Conservation (phyloP, 2,888 invertebrate species). For the Drosophila kambysellisi region DNA sequence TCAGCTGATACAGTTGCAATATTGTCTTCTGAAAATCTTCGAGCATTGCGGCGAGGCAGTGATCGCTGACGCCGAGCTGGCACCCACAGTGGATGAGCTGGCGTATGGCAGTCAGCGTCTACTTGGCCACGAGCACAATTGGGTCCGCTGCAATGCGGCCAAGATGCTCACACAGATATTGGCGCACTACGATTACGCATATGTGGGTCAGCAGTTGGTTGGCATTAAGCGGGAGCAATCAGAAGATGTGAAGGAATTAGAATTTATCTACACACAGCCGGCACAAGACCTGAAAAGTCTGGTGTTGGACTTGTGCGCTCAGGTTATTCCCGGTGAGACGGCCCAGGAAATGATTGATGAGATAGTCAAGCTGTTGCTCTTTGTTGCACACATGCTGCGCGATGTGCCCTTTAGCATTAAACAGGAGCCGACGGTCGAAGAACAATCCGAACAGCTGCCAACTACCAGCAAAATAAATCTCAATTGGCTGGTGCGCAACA, state of each 20-base stretch:
- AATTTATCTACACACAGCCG: slow-evolving; percentile 88
- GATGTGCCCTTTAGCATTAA: slow-evolving; percentile 84
- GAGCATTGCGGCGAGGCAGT: slow-evolving; percentile 88
- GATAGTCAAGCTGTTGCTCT: slow-evolving; percentile 89
- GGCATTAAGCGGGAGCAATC: slow-evolving; percentile 58
- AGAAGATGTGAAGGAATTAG: slow-evolving; percentile 72
- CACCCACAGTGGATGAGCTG: slow-evolving; percentile 86
- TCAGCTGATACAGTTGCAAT: slow-evolving; percentile 90
- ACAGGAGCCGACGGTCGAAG: slow-evolving; percentile 41
- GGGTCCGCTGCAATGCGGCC: slow-evolving; percentile 92
- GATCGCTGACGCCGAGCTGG: slow-evolving; percentile 80
- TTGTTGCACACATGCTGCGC: slow-evolving; percentile 89
- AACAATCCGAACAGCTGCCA: slow-evolving; percentile 69
- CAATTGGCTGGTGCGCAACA: slow-evolving; percentile 90
- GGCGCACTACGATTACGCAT: slow-evolving; percentile 87
- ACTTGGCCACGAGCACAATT: slow-evolving; percentile 92
- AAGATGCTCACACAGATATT: slow-evolving; percentile 92
- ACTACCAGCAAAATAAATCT: slow-evolving; percentile 87
- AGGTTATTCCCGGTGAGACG: slow-evolving; percentile 89
- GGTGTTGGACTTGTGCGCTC: slow-evolving; percentile 91
- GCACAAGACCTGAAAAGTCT: slow-evolving; percentile 88
- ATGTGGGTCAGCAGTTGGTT: slow-evolving; percentile 87
- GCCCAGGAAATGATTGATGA: slow-evolving; percentile 91
- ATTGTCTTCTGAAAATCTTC: slow-evolving; percentile 89
- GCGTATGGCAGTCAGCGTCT: slow-evolving; percentile 89